Percentiles rank a stretch among this genome's conserved stretches.
Evolutionary conservation across 1,140 invertebrate genomes (phyloP).

Genomic region (Protaetia brevitarsis): DNA sequence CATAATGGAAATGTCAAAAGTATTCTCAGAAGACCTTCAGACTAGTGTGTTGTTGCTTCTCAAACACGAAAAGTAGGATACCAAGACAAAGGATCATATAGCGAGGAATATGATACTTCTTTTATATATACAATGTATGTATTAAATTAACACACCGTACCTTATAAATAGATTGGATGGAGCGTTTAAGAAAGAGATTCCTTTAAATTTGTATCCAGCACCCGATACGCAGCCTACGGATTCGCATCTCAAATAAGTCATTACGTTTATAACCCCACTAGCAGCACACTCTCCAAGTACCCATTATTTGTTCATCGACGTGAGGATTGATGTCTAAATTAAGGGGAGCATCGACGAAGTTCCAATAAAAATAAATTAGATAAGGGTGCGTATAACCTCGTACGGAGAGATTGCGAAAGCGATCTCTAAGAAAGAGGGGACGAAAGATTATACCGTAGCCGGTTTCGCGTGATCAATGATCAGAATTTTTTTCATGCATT

Average conservation of each 20-base stretch:
- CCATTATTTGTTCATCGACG: background rate
- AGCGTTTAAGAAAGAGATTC: no score
- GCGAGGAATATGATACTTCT: no score
- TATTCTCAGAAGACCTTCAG: no score
- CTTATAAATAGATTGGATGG: no score
- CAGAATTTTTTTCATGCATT: slow-evolving; percentile 14
- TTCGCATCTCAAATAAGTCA: background rate
- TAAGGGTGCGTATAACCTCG: slow-evolving; percentile 7
- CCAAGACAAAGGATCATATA: no score
- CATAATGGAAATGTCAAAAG: no score
- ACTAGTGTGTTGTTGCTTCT: no score
- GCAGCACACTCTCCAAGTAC: background rate
- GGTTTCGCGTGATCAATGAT: background rate
- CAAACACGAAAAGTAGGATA: no score
- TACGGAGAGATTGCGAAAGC: background rate
- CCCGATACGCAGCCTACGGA: no score
- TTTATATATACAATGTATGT: no score
- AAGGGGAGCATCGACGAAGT: background rate
- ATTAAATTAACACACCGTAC: no score
- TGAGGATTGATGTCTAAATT: slow-evolving; percentile 5
- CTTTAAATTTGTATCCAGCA: no score
- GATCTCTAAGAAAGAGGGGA: background rate
- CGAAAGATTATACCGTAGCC: background rate
- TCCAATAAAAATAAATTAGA: slow-evolving; percentile 19
- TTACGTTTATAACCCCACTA: background rate